Conservation (phyloP, 2,888 invertebrate genomes). For the Dexiosoma caninum region DNA sequence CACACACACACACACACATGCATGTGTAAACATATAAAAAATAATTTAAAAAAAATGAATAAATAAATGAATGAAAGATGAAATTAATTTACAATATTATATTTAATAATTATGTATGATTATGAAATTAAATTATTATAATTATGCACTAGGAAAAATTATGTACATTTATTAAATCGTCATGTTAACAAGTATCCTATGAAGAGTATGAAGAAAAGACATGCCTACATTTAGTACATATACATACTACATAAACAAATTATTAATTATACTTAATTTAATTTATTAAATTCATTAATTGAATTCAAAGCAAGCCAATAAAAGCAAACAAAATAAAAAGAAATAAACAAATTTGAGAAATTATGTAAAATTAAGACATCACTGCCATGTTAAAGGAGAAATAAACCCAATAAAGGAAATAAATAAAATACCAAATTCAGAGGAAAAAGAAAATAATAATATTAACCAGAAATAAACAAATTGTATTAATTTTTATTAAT, state of each 20-base stretch:
- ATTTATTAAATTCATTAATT: conserved; percentile 45
- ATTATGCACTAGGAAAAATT: conserved; percentile 59
- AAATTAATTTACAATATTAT: conserved; percentile 22
- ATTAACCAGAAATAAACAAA: conserved; percentile 49
- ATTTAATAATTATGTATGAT: conserved; percentile 17
- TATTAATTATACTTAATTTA: conserved; percentile 35
- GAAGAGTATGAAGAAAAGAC: conserved; percentile 3
- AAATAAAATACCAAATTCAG: conserved; percentile 33
- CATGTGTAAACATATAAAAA: conserved; percentile 1
- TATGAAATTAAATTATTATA: conserved; percentile 37
- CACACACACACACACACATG: not conserved
- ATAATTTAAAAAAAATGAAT: no score
- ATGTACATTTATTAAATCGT: conserved; percentile 51
- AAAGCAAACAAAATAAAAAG: conserved; percentile 24
- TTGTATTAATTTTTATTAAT: conserved; percentile 60
- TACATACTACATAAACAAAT: not conserved
- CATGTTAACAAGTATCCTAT: conserved; percentile 51
- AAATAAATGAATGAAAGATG: not conserved
- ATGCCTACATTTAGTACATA: conserved; percentile 25
- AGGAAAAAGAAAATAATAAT: conserved; percentile 21
- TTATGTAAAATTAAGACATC: conserved; percentile 65
- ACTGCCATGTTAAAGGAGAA: conserved; percentile 66
- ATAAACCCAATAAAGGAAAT: conserved; percentile 28
- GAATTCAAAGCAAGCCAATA: conserved; percentile 22
- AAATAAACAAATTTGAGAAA: conserved; percentile 31